Evolutionary conservation across 53 echinoderm and acorn worm genomes (phyloP).

Genomic region (Paracentrotus lividus): DNA sequence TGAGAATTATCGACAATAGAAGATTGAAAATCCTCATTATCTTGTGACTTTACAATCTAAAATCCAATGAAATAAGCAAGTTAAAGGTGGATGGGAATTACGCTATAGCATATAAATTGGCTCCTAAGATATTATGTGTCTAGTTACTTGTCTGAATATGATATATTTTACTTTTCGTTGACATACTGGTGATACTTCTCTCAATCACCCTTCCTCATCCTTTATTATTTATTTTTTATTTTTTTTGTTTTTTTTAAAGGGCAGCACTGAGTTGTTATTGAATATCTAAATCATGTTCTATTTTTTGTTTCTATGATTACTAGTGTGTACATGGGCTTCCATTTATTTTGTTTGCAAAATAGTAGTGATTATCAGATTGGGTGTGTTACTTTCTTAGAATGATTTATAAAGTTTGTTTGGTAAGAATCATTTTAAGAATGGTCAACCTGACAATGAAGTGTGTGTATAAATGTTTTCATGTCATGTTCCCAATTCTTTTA

Average conservation of each 20-base stretch:
- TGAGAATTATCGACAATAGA: too few species aligned
- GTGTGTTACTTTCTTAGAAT: constrained; percentile 36
- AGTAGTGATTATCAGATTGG: not conserved
- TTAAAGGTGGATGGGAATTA: not conserved
- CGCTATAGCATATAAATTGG: not conserved
- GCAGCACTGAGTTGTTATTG: not conserved
- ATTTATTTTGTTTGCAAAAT: constrained; percentile 47
- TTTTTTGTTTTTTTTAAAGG: not conserved
- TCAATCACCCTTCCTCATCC: too few species aligned
- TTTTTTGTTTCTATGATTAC: not conserved
- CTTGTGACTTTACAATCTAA: not conserved
- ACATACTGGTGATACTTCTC: too few species aligned
- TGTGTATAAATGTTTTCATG: not conserved
- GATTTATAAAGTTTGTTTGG: not conserved
- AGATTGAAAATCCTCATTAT: too few species aligned
- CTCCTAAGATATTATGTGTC: not conserved
- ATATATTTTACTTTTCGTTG: not conserved
- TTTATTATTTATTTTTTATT: too few species aligned
- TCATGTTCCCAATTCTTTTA: not conserved
- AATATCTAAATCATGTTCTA: not conserved
- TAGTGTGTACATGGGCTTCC: constrained; percentile 29
- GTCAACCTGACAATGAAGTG: not conserved
- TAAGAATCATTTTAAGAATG: not conserved
- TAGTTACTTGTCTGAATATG: not conserved
- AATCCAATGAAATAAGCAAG: not conserved